phyloP scores from a whole-genome alignment of 1,140 invertebrate genomes.

The Ceratoteleas bidentatus region DNA sequence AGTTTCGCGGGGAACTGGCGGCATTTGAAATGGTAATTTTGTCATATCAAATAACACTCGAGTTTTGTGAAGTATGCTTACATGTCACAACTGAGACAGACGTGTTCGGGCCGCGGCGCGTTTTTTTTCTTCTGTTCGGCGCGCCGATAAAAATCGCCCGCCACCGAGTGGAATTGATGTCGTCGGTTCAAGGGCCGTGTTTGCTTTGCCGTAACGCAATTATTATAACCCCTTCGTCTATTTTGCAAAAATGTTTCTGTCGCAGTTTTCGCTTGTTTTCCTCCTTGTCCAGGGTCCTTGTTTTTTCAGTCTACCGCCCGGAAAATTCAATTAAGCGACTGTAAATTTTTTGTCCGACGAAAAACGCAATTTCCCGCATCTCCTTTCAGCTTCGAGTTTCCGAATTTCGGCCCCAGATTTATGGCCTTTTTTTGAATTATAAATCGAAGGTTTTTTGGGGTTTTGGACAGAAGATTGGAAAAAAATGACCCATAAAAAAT shows the following conservation, averaged over 20 bases:
- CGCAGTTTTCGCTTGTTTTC: not conserved
- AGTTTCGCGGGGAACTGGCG: constrained; percentile 45
- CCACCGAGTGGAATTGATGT: constrained; percentile 11
- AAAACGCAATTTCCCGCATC: too few species aligned
- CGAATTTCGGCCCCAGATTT: too few species aligned
- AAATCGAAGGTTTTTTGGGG: too few species aligned
- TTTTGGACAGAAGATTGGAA: too few species aligned
- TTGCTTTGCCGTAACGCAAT: constrained; percentile 24
- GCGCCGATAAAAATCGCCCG: constrained; percentile 44
- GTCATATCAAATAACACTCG: constrained; percentile 65
- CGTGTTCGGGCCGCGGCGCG: too few species aligned
- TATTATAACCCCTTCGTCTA: not conserved
- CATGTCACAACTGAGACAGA: constrained; percentile 59
- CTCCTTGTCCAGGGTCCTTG: not conserved
- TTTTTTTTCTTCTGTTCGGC: constrained; percentile 50
- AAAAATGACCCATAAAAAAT: too few species aligned
- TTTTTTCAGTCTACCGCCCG: too few species aligned
- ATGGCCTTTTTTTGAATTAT: too few species aligned
- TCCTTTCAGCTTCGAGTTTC: too few species aligned
- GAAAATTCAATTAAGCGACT: too few species aligned
- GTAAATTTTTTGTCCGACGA: too few species aligned
- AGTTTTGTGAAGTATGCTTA: constrained; percentile 62
- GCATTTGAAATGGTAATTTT: constrained; percentile 66
- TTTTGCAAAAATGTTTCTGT: not conserved
- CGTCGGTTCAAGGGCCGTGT: constrained; percentile 27